These are phyloP conservation scores for Anaspis maculata DNA, from an alignment of 2,888 invertebrate species.

Conservation along the genomic window DNA sequence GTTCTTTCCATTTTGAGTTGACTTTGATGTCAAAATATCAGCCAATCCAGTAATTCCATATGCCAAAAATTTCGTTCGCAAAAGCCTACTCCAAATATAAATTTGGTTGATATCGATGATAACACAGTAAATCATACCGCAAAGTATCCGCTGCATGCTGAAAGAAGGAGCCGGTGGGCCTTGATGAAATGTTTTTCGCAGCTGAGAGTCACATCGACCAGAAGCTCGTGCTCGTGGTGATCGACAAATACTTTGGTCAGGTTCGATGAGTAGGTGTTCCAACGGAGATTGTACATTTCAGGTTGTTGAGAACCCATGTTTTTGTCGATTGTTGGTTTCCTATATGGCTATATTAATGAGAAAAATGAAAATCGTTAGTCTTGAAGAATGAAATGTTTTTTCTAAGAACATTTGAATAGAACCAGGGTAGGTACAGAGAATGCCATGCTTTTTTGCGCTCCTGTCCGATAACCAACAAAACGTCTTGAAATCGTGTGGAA, in stretches of 20 bases:
- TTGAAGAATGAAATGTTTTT: too few relatives aligned
- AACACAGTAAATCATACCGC: slow-evolving; percentile 29
- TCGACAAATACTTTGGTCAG: slow-evolving; percentile 43
- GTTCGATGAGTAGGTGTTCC: slow-evolving; percentile 46
- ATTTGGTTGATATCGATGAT: slow-evolving; percentile 1
- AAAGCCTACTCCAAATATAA: too few relatives aligned
- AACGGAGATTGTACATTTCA: slow-evolving; percentile 40
- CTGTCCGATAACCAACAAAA: too few relatives aligned
- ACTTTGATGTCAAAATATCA: too few relatives aligned
- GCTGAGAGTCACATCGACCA: slow-evolving; percentile 45
- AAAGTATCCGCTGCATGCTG: slow-evolving; percentile 45
- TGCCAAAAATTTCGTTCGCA: not conserved
- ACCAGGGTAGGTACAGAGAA: too few relatives aligned
- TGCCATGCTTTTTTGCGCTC: too few relatives aligned
- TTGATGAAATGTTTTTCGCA: slow-evolving; percentile 44
- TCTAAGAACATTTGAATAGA: too few relatives aligned
- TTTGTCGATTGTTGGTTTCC: too few relatives aligned
- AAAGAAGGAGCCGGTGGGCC: slow-evolving; percentile 46
- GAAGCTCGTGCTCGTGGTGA: slow-evolving; percentile 38
- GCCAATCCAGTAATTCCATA: not conserved
- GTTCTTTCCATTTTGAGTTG: too few relatives aligned
- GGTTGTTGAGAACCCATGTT: slow-evolving; percentile 7
- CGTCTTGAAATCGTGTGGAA: too few relatives aligned
- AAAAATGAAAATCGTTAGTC: too few relatives aligned
- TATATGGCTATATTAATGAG: too few relatives aligned